Percentiles rank a stretch among this genome's conserved stretches.
These are phyloP conservation scores for Blastomussa wellsi DNA, from an alignment of 92 coral and sea anemone species.

Conservation along the genomic window DNA sequence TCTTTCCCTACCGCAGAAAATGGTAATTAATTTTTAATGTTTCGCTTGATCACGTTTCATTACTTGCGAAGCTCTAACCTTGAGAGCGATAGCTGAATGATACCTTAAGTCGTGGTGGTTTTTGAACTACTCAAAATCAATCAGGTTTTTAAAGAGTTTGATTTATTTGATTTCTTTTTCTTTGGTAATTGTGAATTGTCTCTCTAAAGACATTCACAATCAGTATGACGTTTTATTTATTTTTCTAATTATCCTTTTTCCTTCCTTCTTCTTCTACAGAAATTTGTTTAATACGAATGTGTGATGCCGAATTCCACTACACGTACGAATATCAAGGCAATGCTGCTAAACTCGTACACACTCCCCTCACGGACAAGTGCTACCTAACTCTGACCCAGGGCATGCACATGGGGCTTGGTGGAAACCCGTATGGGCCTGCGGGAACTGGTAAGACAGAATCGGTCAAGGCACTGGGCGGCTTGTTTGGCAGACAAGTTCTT, in stretches of 20 bases:
- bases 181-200: too few species aligned
- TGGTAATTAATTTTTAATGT: too few species aligned
- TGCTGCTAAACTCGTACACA: slow-evolving; percentile 97
- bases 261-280: slow-evolving; percentile 44
- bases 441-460: slow-evolving; percentile 99
- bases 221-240: background rate
- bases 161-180: too few species aligned
- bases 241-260: background rate
- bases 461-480: slow-evolving; percentile 95
- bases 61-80: too few species aligned
- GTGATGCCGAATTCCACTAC: slow-evolving; percentile 94
- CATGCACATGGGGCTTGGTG: slow-evolving; percentile 99
- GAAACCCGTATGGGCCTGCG: slow-evolving; percentile 99
- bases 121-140: background rate
- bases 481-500: slow-evolving; percentile 96
- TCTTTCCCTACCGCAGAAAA: too few species aligned
- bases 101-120: background rate
- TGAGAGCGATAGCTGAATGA: too few species aligned
- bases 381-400: slow-evolving; percentile 99
- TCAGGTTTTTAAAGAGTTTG: background rate
- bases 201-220: background rate
- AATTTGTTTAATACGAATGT: slow-evolving; percentile 88
- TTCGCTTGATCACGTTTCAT: too few species aligned
- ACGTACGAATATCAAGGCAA: slow-evolving; percentile 98
- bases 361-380: slow-evolving; percentile 99